phyloP scores from a whole-genome alignment of 2,888 invertebrate genomes.

The Leucoma salicis region DNA sequence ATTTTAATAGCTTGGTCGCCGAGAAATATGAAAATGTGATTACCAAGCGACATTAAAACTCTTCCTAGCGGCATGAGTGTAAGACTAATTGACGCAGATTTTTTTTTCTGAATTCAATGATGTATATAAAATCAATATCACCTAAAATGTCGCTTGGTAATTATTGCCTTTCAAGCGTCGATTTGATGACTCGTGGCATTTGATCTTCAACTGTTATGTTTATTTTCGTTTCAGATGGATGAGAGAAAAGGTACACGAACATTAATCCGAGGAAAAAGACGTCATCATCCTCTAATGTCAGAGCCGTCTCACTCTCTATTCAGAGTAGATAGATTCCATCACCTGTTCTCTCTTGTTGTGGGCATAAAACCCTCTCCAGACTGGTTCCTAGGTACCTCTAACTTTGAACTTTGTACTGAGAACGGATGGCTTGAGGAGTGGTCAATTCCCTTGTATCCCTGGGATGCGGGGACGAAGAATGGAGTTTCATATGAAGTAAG shows the following conservation, averaged over 20 bases:
- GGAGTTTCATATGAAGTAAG: conserved; percentile 67
- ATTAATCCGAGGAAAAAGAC: conserved; percentile 62
- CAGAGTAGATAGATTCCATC: conserved; percentile 65
- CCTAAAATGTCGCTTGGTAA: too few relatives aligned
- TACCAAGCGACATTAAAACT: too few relatives aligned
- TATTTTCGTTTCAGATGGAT: conserved; percentile 47
- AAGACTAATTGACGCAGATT: too few relatives aligned
- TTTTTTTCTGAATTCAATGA: too few relatives aligned
- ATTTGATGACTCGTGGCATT: too few relatives aligned
- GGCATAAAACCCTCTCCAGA: conserved; percentile 72
- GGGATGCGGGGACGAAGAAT: conserved; percentile 71
- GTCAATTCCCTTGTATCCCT: conserved; percentile 61
- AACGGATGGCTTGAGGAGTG: conserved; percentile 53
- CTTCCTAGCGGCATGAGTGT: too few relatives aligned
- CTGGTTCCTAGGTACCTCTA: conserved; percentile 69
- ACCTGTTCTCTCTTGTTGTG: conserved; percentile 64
- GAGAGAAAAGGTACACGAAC: conserved; percentile 56
- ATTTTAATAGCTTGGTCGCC: too few relatives aligned
- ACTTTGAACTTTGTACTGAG: conserved; percentile 63
- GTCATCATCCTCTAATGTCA: conserved; percentile 67
- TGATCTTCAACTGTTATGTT: too few relatives aligned
- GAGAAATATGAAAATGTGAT: too few relatives aligned
- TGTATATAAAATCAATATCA: too few relatives aligned
- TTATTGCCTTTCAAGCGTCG: too few relatives aligned
- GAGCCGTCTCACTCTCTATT: conserved; percentile 67